Percentiles rank a stretch among this genome's conserved stretches.
Conservation (phyloP, 2,888 invertebrate genomes). For the Platycnemis pennipes region DNA sequence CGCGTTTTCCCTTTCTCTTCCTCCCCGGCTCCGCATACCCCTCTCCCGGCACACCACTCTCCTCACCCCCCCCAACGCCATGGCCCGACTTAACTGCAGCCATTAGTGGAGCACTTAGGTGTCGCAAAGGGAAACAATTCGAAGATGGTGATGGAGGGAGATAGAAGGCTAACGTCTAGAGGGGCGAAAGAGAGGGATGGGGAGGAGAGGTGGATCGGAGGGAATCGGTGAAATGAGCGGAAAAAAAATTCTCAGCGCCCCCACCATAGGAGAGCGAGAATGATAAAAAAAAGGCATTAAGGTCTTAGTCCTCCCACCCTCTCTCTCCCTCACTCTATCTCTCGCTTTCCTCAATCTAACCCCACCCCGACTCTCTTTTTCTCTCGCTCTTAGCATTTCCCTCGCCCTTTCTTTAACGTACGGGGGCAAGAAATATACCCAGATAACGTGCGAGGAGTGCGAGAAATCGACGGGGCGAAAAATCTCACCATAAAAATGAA, state of each 20-base stretch:
- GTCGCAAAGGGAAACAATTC: slow-evolving; percentile 14
- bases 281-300: neutral
- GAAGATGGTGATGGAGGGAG: slow-evolving; percentile 14
- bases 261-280: neutral
- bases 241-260: neutral
- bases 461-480: neutral
- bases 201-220: neutral
- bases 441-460: neutral
- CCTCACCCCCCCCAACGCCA: neutral
- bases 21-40: neutral
- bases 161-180: neutral
- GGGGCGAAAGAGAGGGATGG: neutral
- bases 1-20: neutral
- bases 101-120: slow-evolving; percentile 27
- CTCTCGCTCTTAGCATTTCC: no score
- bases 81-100: neutral
- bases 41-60: neutral
- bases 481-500: neutral
- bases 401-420: no score
- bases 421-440: neutral
- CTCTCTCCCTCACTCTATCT: neutral
- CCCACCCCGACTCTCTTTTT: no score
- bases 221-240: neutral
- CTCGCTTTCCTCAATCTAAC: no score
- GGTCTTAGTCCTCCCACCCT: neutral